These are phyloP conservation scores for Drosophila testacea DNA, from an alignment of 2,888 invertebrate species.

Conservation along the genomic window DNA sequence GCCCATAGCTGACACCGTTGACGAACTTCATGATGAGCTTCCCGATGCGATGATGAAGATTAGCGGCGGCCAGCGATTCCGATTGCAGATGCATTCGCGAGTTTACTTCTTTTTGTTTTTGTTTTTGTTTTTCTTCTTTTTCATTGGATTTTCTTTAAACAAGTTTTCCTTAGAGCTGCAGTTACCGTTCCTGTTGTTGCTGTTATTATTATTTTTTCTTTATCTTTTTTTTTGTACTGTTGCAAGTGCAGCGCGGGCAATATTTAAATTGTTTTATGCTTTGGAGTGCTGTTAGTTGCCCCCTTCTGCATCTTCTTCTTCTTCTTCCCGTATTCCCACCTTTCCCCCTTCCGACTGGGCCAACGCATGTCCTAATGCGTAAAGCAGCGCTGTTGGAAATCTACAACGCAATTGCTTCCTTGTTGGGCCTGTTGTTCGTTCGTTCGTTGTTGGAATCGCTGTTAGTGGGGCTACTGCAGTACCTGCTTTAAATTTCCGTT, in stretches of 20 bases:
- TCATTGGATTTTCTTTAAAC: conserved; percentile 49
- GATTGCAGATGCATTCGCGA: conserved; percentile 79
- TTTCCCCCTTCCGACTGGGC: conserved; percentile 52
- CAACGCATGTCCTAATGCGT: conserved; percentile 79
- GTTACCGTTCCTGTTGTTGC: conserved; percentile 29
- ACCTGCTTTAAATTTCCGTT: conserved; percentile 79
- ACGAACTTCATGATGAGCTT: conserved; percentile 73
- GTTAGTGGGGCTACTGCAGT: conserved; percentile 53
- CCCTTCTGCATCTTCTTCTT: conserved; percentile 10
- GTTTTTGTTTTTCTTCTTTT: conserved; percentile 16
- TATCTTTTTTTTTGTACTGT: conserved; percentile 48
- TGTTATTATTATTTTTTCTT: conserved; percentile 28
- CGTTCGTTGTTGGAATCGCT: conserved; percentile 35
- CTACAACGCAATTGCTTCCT: conserved; percentile 69
- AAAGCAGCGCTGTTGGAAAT: conserved; percentile 49
- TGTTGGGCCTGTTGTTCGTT: conserved; percentile 54
- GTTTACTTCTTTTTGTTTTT: conserved; percentile 14
- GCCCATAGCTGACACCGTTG: conserved; percentile 81
- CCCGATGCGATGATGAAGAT: conserved; percentile 70
- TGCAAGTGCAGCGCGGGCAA: conserved; percentile 78
- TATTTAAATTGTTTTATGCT: conserved; percentile 83
- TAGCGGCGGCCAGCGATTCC: conserved; percentile 70
- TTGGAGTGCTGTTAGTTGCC: conserved; percentile 70
- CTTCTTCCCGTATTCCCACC: not conserved
- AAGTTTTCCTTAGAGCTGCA: conserved; percentile 50